These are phyloP conservation scores for Paedocypris sp. DNA, from an alignment of 2,113 vertebrate species.

Conservation along the genomic window DNA sequence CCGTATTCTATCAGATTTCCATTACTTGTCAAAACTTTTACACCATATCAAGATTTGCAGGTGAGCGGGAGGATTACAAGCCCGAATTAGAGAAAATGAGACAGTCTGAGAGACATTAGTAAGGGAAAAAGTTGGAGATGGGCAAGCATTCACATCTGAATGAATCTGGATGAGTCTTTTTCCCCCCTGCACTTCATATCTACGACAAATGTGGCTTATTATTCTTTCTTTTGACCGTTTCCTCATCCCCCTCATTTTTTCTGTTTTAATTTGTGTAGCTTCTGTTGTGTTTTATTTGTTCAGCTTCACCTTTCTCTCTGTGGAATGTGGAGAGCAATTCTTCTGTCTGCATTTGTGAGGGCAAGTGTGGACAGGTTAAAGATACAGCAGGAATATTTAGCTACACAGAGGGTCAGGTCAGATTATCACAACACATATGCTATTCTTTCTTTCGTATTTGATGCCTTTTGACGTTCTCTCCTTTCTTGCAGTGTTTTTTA, in stretches of 20 bases:
- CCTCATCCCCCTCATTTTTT: constrained; percentile 39
- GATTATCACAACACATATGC: constrained; percentile 46
- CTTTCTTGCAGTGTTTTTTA: background rate
- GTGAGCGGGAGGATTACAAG: constrained; percentile 36
- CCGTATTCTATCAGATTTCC: too few relatives aligned
- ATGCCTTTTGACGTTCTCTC: background rate
- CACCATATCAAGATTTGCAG: constrained; percentile 34
- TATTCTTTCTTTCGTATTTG: background rate
- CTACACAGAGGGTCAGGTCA: constrained; percentile 53
- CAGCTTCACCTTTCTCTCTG: constrained; percentile 21
- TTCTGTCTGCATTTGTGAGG: constrained; percentile 61
- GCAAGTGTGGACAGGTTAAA: constrained; percentile 64
- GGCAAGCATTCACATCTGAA: constrained; percentile 39
- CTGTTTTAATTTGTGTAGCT: constrained; percentile 17
- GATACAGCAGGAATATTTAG: constrained; percentile 51
- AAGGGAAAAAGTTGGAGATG: constrained; percentile 32
- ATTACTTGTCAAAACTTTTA: constrained; percentile 24
- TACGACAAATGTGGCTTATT: too few relatives aligned
- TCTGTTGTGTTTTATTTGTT: background rate
- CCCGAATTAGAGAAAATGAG: constrained; percentile 37
- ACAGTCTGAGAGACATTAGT: constrained; percentile 21
- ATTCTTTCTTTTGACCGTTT: background rate
- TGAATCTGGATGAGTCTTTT: constrained; percentile 35
- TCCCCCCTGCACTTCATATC: constrained; percentile 26
- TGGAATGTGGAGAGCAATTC: constrained; percentile 71